Evolutionary conservation across 2,888 invertebrate genomes (phyloP).

Genomic region (Agapetus fuscipes): DNA sequence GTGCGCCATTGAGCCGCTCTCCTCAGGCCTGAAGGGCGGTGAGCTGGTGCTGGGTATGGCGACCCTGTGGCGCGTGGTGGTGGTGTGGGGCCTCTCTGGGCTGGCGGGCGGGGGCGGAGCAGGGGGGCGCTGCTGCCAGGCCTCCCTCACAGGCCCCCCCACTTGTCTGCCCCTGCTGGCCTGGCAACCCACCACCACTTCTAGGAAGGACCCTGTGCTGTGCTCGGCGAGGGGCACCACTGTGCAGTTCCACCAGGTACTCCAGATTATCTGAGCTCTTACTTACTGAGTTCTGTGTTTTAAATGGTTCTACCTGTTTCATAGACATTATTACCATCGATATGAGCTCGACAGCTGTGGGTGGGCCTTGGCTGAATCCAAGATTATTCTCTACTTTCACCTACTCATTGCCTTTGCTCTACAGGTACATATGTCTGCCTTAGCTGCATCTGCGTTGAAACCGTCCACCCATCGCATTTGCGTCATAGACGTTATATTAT

Average conservation of each 20-base stretch:
- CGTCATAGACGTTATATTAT: too few species aligned
- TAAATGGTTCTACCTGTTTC: neutral
- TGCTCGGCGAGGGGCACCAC: slow-evolving; percentile 80
- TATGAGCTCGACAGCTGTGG: neutral
- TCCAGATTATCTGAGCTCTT: neutral
- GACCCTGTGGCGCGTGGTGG: slow-evolving; percentile 76
- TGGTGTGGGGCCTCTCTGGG: slow-evolving; percentile 34
- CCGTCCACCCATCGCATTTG: too few species aligned
- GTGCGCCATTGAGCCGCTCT: slow-evolving; percentile 62
- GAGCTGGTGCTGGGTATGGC: slow-evolving; percentile 78
- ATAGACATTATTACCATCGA: neutral
- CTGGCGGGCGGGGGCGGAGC: slow-evolving; percentile 52
- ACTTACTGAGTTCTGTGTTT: neutral
- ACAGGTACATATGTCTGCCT: too few species aligned
- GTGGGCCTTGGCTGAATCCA: too few species aligned
- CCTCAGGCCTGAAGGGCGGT: slow-evolving; percentile 26
- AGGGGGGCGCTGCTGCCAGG: slow-evolving; percentile 67
- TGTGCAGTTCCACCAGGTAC: slow-evolving; percentile 82
- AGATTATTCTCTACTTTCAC: too few species aligned
- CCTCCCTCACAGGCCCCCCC: slow-evolving; percentile 62
- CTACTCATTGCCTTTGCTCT: too few species aligned
- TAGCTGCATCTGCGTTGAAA: too few species aligned
- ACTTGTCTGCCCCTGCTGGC: slow-evolving; percentile 80
- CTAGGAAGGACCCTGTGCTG: slow-evolving; percentile 69
- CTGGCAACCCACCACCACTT: slow-evolving; percentile 78